Evolutionary conservation across 2,888 invertebrate genomes (phyloP), one percentile per base, ranked within the genome.

Genomic region (Tetrapedia diversipes): DNA sequence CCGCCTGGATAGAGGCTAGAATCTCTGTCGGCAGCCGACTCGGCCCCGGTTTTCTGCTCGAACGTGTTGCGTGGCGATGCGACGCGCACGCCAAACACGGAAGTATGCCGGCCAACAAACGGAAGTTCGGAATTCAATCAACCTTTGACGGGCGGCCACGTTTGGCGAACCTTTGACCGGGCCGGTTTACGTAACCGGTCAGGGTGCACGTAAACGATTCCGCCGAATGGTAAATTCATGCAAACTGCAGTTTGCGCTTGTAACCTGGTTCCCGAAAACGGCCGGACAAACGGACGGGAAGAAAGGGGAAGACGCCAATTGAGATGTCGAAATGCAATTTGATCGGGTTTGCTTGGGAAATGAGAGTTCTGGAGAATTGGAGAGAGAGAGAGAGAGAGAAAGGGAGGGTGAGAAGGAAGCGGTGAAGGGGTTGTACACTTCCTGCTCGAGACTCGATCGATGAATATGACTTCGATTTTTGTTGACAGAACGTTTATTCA

Each of bases 81-180:
- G 43, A 47, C 51, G 59, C 47, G 49, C 41, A 43, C 61, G 66
- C 27, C 47, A 67, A 77, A 71, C 57, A 51, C 41, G 56, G 77
- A 77, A 77, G 78, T 70, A 73, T 72, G 72, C 80, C 77, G 74
- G 2, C 78, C 80, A 83, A 82, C 84, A 84, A 84, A 85, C 84
- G 85, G 82, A 86, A 88, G 82, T 88, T 86, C 73, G 83, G 80
- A 87, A 88, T 88, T 86, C 87, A 87, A 88, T 87, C 85, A 87
- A 82, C 83, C 86, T 87, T 87, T 87, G 86, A 85, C 73, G 81
- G 66, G 65, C 54, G 37, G 63, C 57, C 63, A 64, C 80, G 82
- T 85, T 83, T 84, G 79, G 79, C 71, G 77, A 74, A 68, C 83
- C 83, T 86, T 84, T 83, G 80, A 84, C 65, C 70, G n/a, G n/a